phyloP scores from a whole-genome alignment of 2,797 vertebrate genomes.

The Enteromius radiatus region DNA sequence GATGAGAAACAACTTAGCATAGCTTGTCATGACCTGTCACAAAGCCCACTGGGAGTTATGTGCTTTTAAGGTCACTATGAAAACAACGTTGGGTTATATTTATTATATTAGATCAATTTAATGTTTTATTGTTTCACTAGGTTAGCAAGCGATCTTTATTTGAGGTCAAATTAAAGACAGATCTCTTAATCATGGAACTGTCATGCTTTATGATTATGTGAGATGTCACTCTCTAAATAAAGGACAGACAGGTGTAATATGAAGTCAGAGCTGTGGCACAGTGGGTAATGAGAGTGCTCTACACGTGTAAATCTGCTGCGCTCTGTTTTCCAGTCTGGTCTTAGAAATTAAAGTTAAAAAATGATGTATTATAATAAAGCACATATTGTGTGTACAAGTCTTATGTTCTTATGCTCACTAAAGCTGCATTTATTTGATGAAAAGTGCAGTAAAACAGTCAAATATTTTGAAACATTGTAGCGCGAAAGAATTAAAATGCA shows the following conservation, averaged over 20 bases:
- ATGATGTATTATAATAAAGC: neutral
- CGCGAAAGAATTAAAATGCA: neutral
- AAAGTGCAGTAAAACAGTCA: neutral
- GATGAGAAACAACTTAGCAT: slow-evolving; percentile 56
- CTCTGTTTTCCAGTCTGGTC: neutral
- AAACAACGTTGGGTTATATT: slow-evolving; percentile 30
- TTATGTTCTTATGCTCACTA: too few relatives aligned
- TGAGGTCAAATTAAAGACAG: neutral
- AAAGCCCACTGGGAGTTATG: slow-evolving; percentile 28
- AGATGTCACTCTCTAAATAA: slow-evolving; percentile 12
- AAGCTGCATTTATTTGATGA: neutral
- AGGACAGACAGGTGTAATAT: neutral
- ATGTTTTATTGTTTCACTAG: slow-evolving; percentile 4
- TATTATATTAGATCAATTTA: neutral
- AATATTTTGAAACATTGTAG: too few relatives aligned
- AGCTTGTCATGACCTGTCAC: slow-evolving; percentile 60
- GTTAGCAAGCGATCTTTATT: neutral
- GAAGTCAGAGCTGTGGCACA: slow-evolving; percentile 8
- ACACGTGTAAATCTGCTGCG: too few relatives aligned
- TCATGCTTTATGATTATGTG: neutral
- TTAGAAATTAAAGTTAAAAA: neutral
- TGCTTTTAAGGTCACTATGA: slow-evolving; percentile 38
- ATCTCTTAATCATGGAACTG: neutral
- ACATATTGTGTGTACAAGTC: too few relatives aligned
- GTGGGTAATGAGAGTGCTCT: neutral